Evolutionary conservation across 2,113 vertebrate genomes (phyloP), one percentile per base, ranked within the genome.

Genomic region (Bufo gargarizans): DNA sequence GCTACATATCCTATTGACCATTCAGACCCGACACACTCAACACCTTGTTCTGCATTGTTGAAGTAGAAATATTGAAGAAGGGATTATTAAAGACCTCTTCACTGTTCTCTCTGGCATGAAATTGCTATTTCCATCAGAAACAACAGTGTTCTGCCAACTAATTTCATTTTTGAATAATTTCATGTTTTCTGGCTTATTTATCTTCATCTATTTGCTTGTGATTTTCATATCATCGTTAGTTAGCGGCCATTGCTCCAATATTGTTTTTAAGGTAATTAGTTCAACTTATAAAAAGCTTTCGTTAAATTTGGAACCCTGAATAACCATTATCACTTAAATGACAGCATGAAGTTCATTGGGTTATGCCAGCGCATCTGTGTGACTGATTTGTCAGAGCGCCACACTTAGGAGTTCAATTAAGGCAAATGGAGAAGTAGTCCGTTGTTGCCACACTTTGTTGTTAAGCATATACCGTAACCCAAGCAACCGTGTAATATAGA

Each of bases 121-220:
- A 77, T 77, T 77, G 84, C 72, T 49, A 61, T 61, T 86, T 77
- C 19, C 63, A 56, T 58, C 71, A 22, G 71, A 77, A 20, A 85
- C 50, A 59, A 85, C 33, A 77, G 84, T 86, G 84, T 86, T 86
- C 84, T 86, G 84, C 56, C 84, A 86, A 86, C 43, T 86, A 61
- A 86, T 86, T 86, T 86, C 19, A 86, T 61, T 86, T 86, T 33
- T 22, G 82, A 86, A 86, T 86, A 86, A 77, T 86, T 86, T 77
- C 58, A 59, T 85, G 59, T 77, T 77, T 77, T 86, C 84, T 77
- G 72, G 84, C 72, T 86, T 77, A 56, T 77, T 77, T 50, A 63
- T 86, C 56, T 49, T 86, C 56, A 49, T 77, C 84, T 77, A 86
- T 76, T 76, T 85, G 77, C 33, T 85, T 85, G 67, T 85, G 53